Evolutionary conservation across 2,113 vertebrate species (phyloP).

Genomic region (human (Homo sapiens)): DNA sequence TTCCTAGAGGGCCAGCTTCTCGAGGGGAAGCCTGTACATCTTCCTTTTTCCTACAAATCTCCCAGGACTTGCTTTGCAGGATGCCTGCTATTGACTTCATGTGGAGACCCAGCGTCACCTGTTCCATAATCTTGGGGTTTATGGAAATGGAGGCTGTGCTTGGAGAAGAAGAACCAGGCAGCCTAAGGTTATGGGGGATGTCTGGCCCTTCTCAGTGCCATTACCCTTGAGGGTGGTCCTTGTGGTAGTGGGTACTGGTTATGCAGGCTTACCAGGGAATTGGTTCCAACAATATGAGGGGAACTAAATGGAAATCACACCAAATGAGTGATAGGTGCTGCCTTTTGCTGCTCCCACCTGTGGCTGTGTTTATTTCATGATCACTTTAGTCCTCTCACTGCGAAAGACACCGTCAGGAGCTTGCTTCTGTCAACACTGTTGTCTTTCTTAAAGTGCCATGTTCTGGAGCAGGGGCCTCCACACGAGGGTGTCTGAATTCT

Average conservation of each 20-base stretch:
- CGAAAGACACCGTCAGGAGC: background rate
- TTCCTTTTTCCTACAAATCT: background rate
- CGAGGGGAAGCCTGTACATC: background rate
- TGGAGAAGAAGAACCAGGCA: background rate
- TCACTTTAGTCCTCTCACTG: background rate
- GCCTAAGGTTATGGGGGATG: background rate
- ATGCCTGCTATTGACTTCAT: background rate
- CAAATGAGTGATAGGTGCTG: background rate
- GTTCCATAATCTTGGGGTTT: background rate
- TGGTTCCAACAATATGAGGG: background rate
- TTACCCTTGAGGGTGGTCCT: background rate
- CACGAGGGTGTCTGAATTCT: background rate
- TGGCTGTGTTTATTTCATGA: background rate
- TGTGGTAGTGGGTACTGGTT: fast-evolving
- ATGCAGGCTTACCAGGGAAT: background rate
- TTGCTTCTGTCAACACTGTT: background rate
- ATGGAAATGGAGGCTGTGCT: background rate
- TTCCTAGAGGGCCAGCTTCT: background rate
- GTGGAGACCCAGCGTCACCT: background rate
- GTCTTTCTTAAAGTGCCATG: background rate
- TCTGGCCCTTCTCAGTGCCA: background rate
- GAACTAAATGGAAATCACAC: background rate
- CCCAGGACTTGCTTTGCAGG: background rate
- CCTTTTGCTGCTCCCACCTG: background rate
- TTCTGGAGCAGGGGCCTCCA: background rate